Conservation (phyloP, 2,113 vertebrate species). For the Sylvietta virens region DNA sequence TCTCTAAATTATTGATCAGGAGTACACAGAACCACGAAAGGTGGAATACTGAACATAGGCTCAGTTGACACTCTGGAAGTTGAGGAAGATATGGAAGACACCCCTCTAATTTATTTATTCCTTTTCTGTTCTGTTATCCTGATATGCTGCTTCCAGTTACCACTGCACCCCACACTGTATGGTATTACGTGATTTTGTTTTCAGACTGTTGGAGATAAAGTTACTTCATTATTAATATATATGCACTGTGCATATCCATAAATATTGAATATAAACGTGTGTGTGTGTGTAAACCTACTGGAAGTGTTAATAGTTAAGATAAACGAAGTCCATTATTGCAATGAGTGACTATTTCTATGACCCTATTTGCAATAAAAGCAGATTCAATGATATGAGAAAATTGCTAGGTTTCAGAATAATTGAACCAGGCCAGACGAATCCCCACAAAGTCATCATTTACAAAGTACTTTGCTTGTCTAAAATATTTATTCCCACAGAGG, state of each 20-base stretch:
- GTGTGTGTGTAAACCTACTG: constrained; percentile 2
- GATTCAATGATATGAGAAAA: constrained; percentile 61
- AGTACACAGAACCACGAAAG: constrained; percentile 1
- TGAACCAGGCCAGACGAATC: constrained; percentile 32
- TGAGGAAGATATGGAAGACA: constrained; percentile 71
- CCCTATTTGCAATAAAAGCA: constrained; percentile 65
- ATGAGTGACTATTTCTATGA: constrained; percentile 53
- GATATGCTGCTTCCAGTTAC: constrained; percentile 67
- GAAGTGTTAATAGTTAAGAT: constrained; percentile 71
- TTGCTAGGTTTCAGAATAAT: constrained; percentile 65
- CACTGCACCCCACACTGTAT: constrained; percentile 26
- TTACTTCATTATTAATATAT: constrained; percentile 73
- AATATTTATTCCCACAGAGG: constrained; percentile 24
- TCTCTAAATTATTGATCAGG: constrained; percentile 54
- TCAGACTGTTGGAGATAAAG: constrained; percentile 64
- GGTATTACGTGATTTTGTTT: constrained; percentile 69
- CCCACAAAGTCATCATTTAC: constrained; percentile 36
- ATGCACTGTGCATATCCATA: constrained; percentile 39
- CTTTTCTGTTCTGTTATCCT: constrained; percentile 58
- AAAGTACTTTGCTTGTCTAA: constrained; percentile 50
- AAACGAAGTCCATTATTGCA: constrained; percentile 71
- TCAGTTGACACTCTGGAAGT: constrained; percentile 59
- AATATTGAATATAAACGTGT: constrained; percentile 54
- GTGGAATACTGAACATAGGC: constrained; percentile 54
- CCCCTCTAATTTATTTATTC: constrained; percentile 82